A percentile compares a stretch with the other conserved stretches of the same genome.
phyloP scores from a whole-genome alignment of 2,888 invertebrate genomes.

The Erebia aethiops region DNA sequence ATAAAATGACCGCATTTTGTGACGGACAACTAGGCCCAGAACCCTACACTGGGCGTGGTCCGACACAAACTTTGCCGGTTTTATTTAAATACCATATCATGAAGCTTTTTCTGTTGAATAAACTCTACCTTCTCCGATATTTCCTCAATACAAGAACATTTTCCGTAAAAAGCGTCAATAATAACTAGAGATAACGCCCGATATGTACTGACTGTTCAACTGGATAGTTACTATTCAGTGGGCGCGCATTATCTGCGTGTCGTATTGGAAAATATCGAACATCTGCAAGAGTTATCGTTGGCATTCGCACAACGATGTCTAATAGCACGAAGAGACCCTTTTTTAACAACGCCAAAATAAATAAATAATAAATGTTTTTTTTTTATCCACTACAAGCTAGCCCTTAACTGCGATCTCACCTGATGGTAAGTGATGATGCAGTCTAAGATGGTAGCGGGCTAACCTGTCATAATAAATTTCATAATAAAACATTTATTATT shows the following conservation, averaged over 20 bases:
- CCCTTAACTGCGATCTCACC: too few species aligned
- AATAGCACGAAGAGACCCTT: constrained; percentile 17
- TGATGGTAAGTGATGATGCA: too few species aligned
- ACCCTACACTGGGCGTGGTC: too few species aligned
- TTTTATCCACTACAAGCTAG: too few species aligned
- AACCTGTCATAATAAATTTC: too few species aligned
- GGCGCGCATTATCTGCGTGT: constrained; percentile 37
- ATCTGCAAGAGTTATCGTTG: constrained; percentile 38
- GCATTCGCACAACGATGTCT: constrained; percentile 29
- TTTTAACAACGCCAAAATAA: too few species aligned
- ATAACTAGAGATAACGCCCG: constrained; percentile 14
- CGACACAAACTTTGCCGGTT: too few species aligned
- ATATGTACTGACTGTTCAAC: constrained; percentile 24
- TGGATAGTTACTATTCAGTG: constrained; percentile 35
- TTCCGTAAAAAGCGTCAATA: constrained; percentile 20
- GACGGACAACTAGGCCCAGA: too few species aligned
- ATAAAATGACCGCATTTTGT: too few species aligned
- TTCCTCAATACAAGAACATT: constrained; percentile 16
- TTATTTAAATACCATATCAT: background rate
- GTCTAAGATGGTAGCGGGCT: too few species aligned
- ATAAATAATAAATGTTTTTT: too few species aligned
- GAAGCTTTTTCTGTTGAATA: background rate
- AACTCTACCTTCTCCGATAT: background rate
- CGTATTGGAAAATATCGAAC: constrained; percentile 39
- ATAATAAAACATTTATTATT: too few species aligned